phyloP scores from a whole-genome alignment of 1,140 invertebrate species.

The Lucilia sericata region DNA sequence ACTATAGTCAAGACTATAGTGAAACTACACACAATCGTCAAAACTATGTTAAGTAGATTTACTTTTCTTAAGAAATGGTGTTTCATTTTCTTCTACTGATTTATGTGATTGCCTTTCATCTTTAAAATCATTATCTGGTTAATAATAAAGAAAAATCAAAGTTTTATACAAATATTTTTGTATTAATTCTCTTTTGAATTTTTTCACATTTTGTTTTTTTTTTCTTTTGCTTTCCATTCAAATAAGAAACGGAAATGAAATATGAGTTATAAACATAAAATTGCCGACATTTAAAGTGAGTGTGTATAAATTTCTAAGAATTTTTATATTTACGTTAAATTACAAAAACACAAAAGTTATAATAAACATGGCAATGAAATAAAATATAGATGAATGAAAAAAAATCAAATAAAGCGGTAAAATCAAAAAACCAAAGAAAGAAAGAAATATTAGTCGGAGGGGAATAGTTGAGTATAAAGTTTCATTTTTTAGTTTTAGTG shows the following conservation, averaged over 20 bases:
- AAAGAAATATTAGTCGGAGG: too few species aligned
- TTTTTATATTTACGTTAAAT: neutral
- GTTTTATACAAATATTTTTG: neutral
- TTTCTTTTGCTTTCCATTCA: neutral
- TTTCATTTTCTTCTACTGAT: neutral
- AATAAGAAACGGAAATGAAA: slow-evolving; percentile 29
- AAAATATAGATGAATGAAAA: neutral
- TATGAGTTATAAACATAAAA: slow-evolving; percentile 13
- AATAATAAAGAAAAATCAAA: neutral
- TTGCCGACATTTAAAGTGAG: neutral
- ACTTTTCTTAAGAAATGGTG: neutral
- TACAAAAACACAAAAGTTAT: neutral
- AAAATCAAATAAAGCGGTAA: slow-evolving; percentile 3
- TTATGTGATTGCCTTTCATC: neutral
- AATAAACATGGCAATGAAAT: neutral
- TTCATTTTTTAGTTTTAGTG: too few species aligned
- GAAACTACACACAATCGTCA: too few species aligned
- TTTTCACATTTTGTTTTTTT: too few species aligned
- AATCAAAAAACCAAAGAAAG: neutral
- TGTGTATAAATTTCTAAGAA: neutral
- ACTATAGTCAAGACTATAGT: too few species aligned
- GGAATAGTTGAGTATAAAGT: too few species aligned
- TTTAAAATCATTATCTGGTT: neutral
- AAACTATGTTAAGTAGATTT: too few species aligned
- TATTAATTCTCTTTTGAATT: neutral